Evolutionary conservation across 2,113 vertebrate species (phyloP), one percentile per base, ranked within the genome.

Genomic region (Lepus americanus): DNA sequence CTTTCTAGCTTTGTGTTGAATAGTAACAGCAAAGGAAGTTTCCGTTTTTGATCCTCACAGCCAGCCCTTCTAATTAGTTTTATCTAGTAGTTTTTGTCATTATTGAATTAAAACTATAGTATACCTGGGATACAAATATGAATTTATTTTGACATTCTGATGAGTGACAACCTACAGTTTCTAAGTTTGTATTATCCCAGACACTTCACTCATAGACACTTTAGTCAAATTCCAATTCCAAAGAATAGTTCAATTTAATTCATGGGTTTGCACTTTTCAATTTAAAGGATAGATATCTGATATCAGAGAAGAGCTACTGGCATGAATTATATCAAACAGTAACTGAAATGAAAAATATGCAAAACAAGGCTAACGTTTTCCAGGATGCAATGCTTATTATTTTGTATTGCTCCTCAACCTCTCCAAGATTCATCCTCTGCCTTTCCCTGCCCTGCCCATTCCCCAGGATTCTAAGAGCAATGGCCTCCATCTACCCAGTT

Each of bases 1-100:
- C 77, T 84, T 79, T 94, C 95, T 95, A 74, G 87, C 39, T 96
- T 84, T 73, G 70, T 80, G 64, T 20, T 72, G 87, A 93, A 39
- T 77, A 83, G 53, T 9, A 69, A 89, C 79, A 96, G 92, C 77
- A 93, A 85, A 95, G 36, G 55, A 90, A 33, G 4, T 74, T 92
- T 90, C 96, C 82, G 36, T 85, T 92, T 12, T 17, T 49, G 88
- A 82, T 61, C 88, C 95, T 76, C 51, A 14, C 77, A 93, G 74
- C 63, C 44, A 44, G 22, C 39, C 6, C 3, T 91, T 76, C 25
- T 82, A 69, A 66, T 27, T 87, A 76, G 16, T 73, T 89, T 78
- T 94, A 69, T n/a, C 29, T 33, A 69, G 29, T 19, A 87, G 13
- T 61, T 92, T 94, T 76, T 49, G 49, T 63, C 20, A 39, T 36